These are phyloP conservation scores for Eulemur mongoz DNA, from an alignment of 2,797 vertebrate species.

Conservation along the genomic window DNA sequence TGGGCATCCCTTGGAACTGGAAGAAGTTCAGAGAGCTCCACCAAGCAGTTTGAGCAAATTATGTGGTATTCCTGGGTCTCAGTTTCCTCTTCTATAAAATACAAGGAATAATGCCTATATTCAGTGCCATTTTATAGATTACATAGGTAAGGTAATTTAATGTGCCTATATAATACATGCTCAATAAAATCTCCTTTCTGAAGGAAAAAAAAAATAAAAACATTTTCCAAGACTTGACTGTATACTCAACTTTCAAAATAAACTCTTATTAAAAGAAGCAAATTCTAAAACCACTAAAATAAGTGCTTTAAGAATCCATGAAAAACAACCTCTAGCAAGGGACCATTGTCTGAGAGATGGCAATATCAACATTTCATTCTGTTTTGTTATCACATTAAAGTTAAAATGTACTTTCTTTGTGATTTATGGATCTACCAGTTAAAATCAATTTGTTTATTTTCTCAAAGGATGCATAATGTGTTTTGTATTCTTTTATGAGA, in stretches of 20 bases:
- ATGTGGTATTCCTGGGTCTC: not conserved
- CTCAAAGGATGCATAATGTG: not conserved
- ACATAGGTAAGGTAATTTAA: not conserved
- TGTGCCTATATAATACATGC: not conserved
- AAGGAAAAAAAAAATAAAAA: not conserved
- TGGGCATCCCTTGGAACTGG: not conserved
- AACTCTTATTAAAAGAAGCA: not conserved
- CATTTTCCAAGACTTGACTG: not conserved
- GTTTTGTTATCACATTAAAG: not conserved
- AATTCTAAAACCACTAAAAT: not conserved
- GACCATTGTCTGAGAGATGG: not conserved
- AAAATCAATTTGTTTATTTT: not conserved
- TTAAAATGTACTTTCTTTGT: not conserved
- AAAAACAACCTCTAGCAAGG: not conserved
- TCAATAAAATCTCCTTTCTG: not conserved
- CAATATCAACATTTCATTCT: not conserved
- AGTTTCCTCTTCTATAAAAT: not conserved
- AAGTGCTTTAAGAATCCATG: not conserved
- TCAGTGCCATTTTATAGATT: not conserved
- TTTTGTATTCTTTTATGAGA: not conserved
- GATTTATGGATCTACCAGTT: not conserved
- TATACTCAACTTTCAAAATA: not conserved
- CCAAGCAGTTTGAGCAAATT: not conserved
- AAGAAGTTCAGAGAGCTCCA: not conserved
- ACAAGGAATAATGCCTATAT: not conserved